phyloP scores from a whole-genome alignment of 2,113 vertebrate genomes.

The Candoia aspera region DNA sequence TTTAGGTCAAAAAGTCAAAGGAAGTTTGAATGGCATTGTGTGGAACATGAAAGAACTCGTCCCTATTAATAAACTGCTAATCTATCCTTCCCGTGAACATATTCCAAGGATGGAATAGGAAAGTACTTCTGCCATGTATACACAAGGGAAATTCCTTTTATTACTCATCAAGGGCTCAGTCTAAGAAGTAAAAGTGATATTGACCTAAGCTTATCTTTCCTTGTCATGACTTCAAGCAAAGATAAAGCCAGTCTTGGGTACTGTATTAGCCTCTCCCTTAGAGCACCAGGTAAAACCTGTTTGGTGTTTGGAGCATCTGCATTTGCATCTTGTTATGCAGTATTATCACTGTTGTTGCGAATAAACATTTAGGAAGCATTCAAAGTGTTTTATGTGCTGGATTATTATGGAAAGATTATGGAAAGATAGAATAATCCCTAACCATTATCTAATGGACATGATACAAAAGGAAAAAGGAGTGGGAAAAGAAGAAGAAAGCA shows the following conservation, averaged over 20 bases:
- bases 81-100: conserved; percentile 45
- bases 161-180: not conserved
- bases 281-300: not conserved
- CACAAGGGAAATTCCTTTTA: fast-evolving
- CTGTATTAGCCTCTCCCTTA: not conserved
- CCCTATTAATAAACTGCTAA: conserved; percentile 50
- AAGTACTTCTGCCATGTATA: conserved; percentile 28
- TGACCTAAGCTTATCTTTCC: not conserved
- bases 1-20: conserved; percentile 45
- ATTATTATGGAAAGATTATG: too few species aligned
- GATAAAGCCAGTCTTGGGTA: not conserved
- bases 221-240: not conserved
- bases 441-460: not conserved
- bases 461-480: not conserved
- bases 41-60: conserved; percentile 61
- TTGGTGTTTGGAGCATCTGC: not conserved
- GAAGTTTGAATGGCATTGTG: conserved; percentile 45
- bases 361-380: not conserved
- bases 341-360: not conserved
- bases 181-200: conserved; percentile 2
- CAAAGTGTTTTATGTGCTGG: not conserved
- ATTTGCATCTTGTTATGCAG: not conserved
- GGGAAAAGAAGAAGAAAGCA: not conserved
- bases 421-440: not conserved
- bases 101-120: conserved; percentile 34